These are phyloP conservation scores for Melanotaenia nigrans DNA, from an alignment of 2,797 vertebrate genomes.

Conservation along the genomic window DNA sequence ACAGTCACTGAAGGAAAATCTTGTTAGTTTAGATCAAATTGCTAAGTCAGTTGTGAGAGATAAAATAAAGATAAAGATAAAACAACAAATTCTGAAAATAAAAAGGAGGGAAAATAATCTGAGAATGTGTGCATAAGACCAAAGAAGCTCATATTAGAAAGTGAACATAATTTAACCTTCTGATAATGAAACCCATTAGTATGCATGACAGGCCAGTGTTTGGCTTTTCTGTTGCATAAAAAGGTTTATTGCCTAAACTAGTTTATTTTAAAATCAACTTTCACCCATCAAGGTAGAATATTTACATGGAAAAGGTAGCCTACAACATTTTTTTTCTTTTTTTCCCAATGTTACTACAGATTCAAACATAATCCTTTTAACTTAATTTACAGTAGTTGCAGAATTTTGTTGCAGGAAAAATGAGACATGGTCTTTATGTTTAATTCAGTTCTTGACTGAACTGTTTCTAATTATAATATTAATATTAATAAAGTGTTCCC, in stretches of 20 bases:
- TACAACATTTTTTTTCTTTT: background rate
- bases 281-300: background rate
- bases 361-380: background rate
- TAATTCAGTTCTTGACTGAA: no score
- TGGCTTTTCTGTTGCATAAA: background rate
- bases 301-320: no score
- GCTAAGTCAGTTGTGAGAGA: fast-evolving
- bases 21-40: background rate
- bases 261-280: no score
- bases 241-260: background rate
- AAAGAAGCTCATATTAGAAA: background rate
- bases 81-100: background rate
- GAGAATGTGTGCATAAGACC: background rate
- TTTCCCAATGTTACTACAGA: background rate
- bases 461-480: no score
- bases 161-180: background rate
- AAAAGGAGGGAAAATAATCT: background rate
- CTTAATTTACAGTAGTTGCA: no score
- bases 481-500: no score
- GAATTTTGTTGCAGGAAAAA: no score
- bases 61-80: background rate
- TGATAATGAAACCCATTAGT: background rate
- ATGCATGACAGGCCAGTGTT: background rate
- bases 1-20: background rate
- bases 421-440: no score